Conservation (phyloP, 2,888 invertebrate species). For the Drosophila meridionalis region DNA sequence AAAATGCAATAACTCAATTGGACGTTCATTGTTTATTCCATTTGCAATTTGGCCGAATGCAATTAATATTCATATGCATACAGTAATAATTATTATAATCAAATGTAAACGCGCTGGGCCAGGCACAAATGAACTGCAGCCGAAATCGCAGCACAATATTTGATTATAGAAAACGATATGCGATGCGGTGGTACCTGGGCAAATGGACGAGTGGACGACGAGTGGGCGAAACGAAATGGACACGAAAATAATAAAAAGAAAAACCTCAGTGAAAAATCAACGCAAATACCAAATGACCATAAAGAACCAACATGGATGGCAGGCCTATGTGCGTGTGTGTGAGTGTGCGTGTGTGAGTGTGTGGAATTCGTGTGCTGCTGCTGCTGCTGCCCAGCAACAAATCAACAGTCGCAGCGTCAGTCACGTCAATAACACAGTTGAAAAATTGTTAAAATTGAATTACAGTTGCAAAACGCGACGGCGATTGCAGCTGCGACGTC, state of each 20-base stretch:
- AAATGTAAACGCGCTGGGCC: slow-evolving; percentile 27
- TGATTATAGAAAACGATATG: slow-evolving; percentile 72
- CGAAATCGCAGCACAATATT: slow-evolving; percentile 72
- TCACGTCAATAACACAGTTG: slow-evolving; percentile 84
- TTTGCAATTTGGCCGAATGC: not conserved
- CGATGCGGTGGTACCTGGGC: slow-evolving; percentile 19
- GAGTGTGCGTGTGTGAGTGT: slow-evolving; percentile 3
- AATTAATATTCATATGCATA: slow-evolving; percentile 10
- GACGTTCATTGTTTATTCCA: not conserved
- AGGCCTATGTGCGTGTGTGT: slow-evolving; percentile 21
- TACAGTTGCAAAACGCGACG: slow-evolving; percentile 79
- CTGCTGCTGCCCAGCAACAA: slow-evolving; percentile 67
- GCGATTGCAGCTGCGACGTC: slow-evolving; percentile 55
- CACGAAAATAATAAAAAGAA: slow-evolving; percentile 6
- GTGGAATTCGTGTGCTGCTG: slow-evolving; percentile 7
- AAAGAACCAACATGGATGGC: slow-evolving; percentile 35
- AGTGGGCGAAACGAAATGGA: slow-evolving; percentile 24
- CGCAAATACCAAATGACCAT: slow-evolving; percentile 77
- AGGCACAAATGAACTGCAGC: slow-evolving; percentile 62
- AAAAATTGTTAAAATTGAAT: slow-evolving; percentile 84
- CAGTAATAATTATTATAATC: slow-evolving; percentile 33
- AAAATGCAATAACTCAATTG: not conserved
- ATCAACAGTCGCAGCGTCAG: slow-evolving; percentile 79
- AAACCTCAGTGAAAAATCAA: slow-evolving; percentile 52
- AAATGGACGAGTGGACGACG: slow-evolving; percentile 3